A percentile compares a stretch with the other conserved stretches of the same genome.
Conservation (phyloP, 2,888 invertebrate genomes). For the Colletes collaris region DNA sequence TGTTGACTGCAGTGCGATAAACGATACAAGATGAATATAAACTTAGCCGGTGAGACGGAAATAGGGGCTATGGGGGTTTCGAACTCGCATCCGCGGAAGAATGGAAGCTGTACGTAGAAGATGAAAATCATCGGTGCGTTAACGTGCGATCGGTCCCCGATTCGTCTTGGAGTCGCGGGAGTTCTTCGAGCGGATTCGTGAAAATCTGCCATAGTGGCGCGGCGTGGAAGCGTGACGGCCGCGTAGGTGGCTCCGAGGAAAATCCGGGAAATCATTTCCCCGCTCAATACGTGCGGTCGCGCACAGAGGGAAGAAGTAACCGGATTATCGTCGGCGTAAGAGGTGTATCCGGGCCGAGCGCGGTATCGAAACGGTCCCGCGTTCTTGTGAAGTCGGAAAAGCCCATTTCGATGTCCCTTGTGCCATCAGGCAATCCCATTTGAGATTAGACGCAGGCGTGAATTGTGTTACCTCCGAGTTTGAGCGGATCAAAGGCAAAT, state of each 20-base stretch:
- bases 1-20: too few relatives aligned
- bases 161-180: conserved; percentile 2
- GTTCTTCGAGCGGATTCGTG: conserved; percentile 1
- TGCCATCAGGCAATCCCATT: conserved; percentile 77
- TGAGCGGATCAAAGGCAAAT: conserved; percentile 81
- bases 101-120: background rate
- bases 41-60: too few relatives aligned
- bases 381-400: conserved; percentile 71
- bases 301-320: conserved; percentile 56
- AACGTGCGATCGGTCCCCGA: conserved; percentile 22
- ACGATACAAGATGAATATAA: too few relatives aligned
- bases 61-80: too few relatives aligned
- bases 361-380: conserved; percentile 57
- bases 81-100: background rate
- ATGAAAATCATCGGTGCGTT: conserved; percentile 21
- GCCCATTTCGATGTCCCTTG: conserved; percentile 74
- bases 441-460: conserved; percentile 78
- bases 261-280: conserved; percentile 60
- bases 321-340: conserved; percentile 64
- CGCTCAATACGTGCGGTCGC: conserved; percentile 34
- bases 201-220: conserved; percentile 13
- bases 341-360: conserved; percentile 46
- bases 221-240: conserved; percentile 1
- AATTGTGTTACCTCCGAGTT: conserved; percentile 80
- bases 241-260: conserved; percentile 18